Evolutionary conservation across 2,797 vertebrate species (phyloP).

Genomic region (Hirundo rustica): DNA sequence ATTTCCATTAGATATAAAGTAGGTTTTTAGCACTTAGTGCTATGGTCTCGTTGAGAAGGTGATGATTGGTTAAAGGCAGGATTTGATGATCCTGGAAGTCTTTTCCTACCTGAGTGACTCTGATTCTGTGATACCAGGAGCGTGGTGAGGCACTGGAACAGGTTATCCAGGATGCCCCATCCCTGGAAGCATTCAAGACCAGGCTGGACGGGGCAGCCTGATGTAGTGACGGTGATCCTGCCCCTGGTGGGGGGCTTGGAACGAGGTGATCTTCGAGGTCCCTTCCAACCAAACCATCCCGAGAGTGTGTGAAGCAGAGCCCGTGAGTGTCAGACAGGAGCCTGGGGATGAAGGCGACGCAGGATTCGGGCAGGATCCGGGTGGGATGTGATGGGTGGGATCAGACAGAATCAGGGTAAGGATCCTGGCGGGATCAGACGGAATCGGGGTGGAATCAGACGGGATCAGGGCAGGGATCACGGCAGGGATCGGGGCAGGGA

Average conservation of each 20-base stretch:
- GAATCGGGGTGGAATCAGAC: neutral
- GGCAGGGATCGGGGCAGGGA: neutral
- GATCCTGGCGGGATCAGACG: neutral
- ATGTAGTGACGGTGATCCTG: neutral
- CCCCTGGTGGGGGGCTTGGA: rapidly evolving
- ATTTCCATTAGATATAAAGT: neutral
- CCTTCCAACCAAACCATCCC: neutral
- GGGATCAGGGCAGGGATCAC: rapidly evolving
- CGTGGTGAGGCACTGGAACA: neutral
- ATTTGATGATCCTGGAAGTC: neutral
- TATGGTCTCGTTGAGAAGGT: neutral
- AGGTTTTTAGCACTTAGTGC: neutral
- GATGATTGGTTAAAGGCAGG: neutral
- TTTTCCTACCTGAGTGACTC: neutral
- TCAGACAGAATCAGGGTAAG: neutral
- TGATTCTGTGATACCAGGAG: neutral
- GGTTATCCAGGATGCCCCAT: neutral
- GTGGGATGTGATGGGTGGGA: rapidly evolving
- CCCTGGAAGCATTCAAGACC: neutral
- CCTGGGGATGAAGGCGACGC: rapidly evolving
- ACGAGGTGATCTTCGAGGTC: neutral
- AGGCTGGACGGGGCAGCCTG: rapidly evolving
- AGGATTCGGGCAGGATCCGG: rapidly evolving
- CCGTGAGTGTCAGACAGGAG: rapidly evolving
- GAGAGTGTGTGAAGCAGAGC: neutral